Base-by-base conservation (phyloP, 2,888 invertebrate genomes). In the Aphidoletes aphidimyza region DNA sequence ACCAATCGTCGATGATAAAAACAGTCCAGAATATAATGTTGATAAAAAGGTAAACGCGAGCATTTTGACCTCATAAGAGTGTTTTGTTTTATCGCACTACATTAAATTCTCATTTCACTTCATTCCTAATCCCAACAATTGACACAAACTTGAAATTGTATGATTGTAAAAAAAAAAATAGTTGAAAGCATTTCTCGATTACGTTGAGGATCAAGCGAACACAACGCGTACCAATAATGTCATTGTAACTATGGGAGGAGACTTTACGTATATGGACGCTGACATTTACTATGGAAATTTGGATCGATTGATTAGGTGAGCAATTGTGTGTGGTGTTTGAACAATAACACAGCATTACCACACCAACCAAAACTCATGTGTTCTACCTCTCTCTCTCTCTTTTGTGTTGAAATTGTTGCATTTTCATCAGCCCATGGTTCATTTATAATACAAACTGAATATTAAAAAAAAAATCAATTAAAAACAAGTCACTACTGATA, bases 211-310 rank as follows among this genome's bases (percentile, higher is more conserved):
- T 0, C 93, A 95, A 91, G 90, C 93, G 0, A 87, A 88, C 19
- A 88, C 89, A 84, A 95, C 94, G 89, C 90, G 91, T 45, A 94
- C 94, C 0, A 93, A 94, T 87, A 95, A 97, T 88, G 91, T 96
- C 0, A 92, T 96, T 85, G 89, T 97, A 85, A 96, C 97, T 0
- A 97, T 97, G 97, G 98, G 98, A 0, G 95, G 94, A 39, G 97
- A 98, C 90, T 98, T 98, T 88, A 94, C 95, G 11, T 98, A 95
- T 88, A 94, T 94, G 88, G 93, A 95, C 87, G 97, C 97, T 0
- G 91, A 92, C 86, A 92, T 93, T 89, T 96, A 95, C 93, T 98
- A 93, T 90, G 93, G 91, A 86, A 97, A 97, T 89, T 89, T 97
- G 89, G 97, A 98, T 89, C 95, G 94, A 89, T 90, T 98, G 83